Evolutionary conservation across 2,113 vertebrate genomes (phyloP).

Genomic region (Zapus hudsonius): DNA sequence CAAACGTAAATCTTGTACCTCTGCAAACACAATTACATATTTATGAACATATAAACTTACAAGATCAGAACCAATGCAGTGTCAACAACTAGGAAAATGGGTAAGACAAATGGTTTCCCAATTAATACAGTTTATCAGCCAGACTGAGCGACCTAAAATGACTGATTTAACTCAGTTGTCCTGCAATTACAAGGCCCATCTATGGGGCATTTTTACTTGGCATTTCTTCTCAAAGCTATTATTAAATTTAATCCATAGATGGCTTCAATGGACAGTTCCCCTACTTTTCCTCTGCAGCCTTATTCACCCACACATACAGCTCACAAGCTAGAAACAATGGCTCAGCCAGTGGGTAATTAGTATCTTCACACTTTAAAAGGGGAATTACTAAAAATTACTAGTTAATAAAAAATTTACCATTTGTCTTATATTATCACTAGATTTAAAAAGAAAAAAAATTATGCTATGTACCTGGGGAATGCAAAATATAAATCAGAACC

Average conservation of each 20-base stretch:
- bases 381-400: constrained; percentile 49
- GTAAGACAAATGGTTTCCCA: not conserved
- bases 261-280: not conserved
- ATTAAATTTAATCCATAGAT: constrained; percentile 40
- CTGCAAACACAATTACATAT: not conserved
- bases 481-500: constrained; percentile 42
- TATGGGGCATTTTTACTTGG: constrained; percentile 26
- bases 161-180: constrained; percentile 36
- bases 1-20: not conserved
- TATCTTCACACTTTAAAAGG: constrained; percentile 36
- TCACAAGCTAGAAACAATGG: not conserved
- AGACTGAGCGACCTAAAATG: not conserved
- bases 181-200: not conserved
- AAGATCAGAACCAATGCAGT: not conserved
- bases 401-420: not conserved
- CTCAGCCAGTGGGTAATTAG: not conserved
- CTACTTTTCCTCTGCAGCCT: constrained; percentile 5
- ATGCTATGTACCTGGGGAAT: not conserved
- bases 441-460: constrained; percentile 37
- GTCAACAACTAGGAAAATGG: not conserved
- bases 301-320: constrained; percentile 15
- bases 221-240: constrained; percentile 53
- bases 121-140: not conserved
- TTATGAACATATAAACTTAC: not conserved
- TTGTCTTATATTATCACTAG: not conserved